Base-by-base conservation (phyloP, 2,113 vertebrate genomes). In the Nyctereutes procyonoides region DNA sequence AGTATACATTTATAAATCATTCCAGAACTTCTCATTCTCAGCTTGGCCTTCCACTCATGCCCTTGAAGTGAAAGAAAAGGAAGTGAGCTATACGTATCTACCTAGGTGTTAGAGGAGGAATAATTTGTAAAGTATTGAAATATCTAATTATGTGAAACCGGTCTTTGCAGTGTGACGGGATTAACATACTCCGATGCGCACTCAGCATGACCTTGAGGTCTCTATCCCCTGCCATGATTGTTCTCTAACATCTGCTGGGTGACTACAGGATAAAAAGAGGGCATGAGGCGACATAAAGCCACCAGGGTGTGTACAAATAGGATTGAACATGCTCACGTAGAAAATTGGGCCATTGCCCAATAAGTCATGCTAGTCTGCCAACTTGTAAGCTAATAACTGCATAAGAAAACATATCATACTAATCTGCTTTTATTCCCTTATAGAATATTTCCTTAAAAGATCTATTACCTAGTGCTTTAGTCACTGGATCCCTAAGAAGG, bases 21-120 rank as follows among this genome's bases (percentile, higher is more conserved):
- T 87, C 86, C 51, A 43, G 82, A 92, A 63, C 38, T 88, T 93
- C 63, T 95, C 28, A 1, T 85, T 82, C 51, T 89, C 35, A 79
- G 53, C n/a, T 63, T 56, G 0, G 3, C 26, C 73, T 95, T 87
- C 71, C 74, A 80, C 94, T 82, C 76, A 69, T 95, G 69, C 28
- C n/a, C 88, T 94, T 92, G 74, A 95, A 96, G 30, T 92, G 35
- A 35, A 89, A 93, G 83, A 55, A 73, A 82, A 93, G 71, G 35
- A 76, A 91, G 35, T 58, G 17, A 95, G 71, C 51, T 83, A 0
- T 58, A 2, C 10, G 5, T 63, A 71, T 84, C 22, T 84, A 26
- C 43, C 82, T 82, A 69, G 35, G 24, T 77, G 35, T 81, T 67
- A 55, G 24, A 96, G 67, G 30, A 95, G 20, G 74, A 65, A 67